phyloP scores from a whole-genome alignment of 2,888 invertebrate genomes.

The Amiota minor region DNA sequence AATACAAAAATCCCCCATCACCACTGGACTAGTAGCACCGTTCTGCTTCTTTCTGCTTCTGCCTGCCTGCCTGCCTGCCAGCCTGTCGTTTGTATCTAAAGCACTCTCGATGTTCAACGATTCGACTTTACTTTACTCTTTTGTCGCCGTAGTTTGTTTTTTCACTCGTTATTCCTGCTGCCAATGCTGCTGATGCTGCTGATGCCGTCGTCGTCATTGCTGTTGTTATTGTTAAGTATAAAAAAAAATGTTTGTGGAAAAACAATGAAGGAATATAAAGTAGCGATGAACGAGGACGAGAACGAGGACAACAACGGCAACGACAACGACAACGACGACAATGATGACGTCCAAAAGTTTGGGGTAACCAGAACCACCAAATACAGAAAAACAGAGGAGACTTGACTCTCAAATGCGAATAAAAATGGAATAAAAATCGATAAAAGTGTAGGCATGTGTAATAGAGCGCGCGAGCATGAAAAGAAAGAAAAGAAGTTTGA shows the following conservation, averaged over 20 bases:
- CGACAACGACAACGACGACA: neutral
- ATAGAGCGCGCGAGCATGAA: slow-evolving; percentile 33
- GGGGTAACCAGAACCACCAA: slow-evolving; percentile 22
- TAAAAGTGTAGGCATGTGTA: slow-evolving; percentile 65
- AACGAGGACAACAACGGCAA: slow-evolving; percentile 37
- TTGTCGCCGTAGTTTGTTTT: neutral
- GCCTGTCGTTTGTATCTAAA: neutral
- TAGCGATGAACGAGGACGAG: slow-evolving; percentile 35
- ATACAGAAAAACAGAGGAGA: slow-evolving; percentile 7
- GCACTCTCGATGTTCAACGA: neutral
- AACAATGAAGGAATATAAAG: slow-evolving; percentile 51
- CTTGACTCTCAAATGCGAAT: slow-evolving; percentile 47
- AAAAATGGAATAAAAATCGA: slow-evolving; percentile 70
- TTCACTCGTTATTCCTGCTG: too few relatives aligned
- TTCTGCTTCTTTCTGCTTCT: neutral
- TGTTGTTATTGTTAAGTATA: slow-evolving; percentile 20
- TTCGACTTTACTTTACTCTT: too few relatives aligned
- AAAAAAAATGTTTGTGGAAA: slow-evolving; percentile 60
- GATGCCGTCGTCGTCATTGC: neutral
- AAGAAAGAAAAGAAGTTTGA: slow-evolving; percentile 31
- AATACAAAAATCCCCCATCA: neutral
- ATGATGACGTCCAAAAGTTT: too few relatives aligned
- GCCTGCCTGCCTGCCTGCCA: slow-evolving; percentile 31
- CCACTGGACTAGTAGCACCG: neutral
- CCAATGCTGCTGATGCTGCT: too few relatives aligned